Conservation (phyloP, 2,113 vertebrate genomes). For the Sander lucioperca region DNA sequence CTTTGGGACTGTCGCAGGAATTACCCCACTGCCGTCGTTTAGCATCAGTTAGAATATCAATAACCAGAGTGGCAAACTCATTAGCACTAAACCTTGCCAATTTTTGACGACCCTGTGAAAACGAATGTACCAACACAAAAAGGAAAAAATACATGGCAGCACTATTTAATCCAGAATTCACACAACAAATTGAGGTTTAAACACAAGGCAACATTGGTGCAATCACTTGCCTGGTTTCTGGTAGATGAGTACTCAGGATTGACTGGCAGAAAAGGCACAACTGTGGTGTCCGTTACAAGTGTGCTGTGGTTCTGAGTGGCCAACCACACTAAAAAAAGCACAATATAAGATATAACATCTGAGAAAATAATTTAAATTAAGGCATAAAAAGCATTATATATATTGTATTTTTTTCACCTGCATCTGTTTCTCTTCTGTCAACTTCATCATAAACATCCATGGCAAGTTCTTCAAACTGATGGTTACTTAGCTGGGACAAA, state of each 20-base stretch:
- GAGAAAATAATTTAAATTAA: background rate
- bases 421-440: conserved; percentile 97
- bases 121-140: background rate
- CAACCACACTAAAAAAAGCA: conserved; percentile 89
- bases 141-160: background rate
- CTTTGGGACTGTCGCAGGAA: conserved; percentile 90
- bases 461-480: conserved; percentile 98
- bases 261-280: conserved; percentile 97
- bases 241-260: conserved; percentile 99
- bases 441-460: conserved; percentile 99
- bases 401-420: conserved; percentile 82
- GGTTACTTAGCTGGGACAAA: conserved; percentile 92
- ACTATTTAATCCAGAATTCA: background rate
- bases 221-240: conserved; percentile 92
- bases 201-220: background rate
- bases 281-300: conserved; percentile 95
- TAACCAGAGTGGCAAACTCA: conserved; percentile 96
- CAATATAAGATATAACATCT: background rate
- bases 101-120: conserved; percentile 93
- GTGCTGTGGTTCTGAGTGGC: conserved; percentile 98
- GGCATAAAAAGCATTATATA: background rate
- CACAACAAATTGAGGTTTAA: background rate
- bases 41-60: conserved; percentile 97
- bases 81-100: conserved; percentile 97
- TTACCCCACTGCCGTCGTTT: conserved; percentile 95